Conservation (phyloP, 2,888 invertebrate species). For the Agriotes lineatus region DNA sequence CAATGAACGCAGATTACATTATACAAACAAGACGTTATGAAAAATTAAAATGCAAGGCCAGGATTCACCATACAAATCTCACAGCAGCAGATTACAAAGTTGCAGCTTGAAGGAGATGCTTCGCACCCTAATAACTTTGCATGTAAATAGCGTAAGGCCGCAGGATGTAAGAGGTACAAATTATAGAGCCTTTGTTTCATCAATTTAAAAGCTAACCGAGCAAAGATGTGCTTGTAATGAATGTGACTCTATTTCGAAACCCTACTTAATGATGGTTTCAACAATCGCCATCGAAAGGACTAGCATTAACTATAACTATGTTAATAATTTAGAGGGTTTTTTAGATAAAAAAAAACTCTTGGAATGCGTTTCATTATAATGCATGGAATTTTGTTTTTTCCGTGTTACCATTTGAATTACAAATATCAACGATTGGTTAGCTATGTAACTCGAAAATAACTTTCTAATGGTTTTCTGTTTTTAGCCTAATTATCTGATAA, state of each 20-base stretch:
- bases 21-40: conserved; percentile 37
- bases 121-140: conserved; percentile 53
- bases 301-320: not conserved
- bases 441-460: not conserved
- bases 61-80: conserved; percentile 44
- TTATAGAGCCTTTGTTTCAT: conserved; percentile 52
- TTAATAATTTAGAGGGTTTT: conserved; percentile 7
- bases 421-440: not conserved
- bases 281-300: conserved; percentile 19
- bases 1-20: conserved; percentile 29
- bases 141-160: conserved; percentile 53
- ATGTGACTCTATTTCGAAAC: conserved; percentile 22
- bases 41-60: conserved; percentile 46
- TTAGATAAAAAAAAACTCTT: not conserved
- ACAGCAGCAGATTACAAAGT: conserved; percentile 33
- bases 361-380: conserved; percentile 4
- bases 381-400: not conserved
- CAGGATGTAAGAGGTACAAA: conserved; percentile 52
- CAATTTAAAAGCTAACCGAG: conserved; percentile 51
- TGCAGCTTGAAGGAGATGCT: conserved; percentile 49
- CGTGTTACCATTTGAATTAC: not conserved
- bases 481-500: too few species aligned
- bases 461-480: too few species aligned
- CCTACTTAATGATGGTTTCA: conserved; percentile 18
- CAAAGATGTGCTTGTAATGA: conserved; percentile 28